Conservation (phyloP, 2,113 vertebrate genomes). For the Balaeniceps rex region DNA sequence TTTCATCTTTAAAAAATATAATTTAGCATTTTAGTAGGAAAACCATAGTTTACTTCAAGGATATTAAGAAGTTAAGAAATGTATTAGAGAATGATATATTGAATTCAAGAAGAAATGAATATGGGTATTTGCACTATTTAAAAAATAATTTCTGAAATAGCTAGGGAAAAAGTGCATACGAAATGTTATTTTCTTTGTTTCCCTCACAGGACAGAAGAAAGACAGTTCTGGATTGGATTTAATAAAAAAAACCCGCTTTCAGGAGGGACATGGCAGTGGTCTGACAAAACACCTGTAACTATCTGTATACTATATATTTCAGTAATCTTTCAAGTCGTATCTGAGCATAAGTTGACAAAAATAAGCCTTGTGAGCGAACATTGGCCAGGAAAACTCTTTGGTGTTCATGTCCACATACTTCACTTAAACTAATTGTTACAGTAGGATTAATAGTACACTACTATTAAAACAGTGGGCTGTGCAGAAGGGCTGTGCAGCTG, state of each 20-base stretch:
- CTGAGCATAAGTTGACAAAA: background rate
- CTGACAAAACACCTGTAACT: constrained; percentile 87
- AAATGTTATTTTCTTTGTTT: background rate
- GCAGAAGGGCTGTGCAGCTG: background rate
- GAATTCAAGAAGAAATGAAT: background rate
- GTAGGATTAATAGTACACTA: background rate
- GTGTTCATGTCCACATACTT: background rate
- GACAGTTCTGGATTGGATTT: constrained; percentile 95
- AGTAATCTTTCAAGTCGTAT: background rate
- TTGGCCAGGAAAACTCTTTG: background rate
- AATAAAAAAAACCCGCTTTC: constrained; percentile 85
- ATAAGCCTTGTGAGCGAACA: background rate
- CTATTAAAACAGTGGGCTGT: background rate
- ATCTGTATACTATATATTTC: background rate
- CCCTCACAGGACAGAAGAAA: constrained; percentile 75
- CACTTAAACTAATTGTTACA: background rate
- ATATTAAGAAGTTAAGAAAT: background rate
- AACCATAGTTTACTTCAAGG: background rate
- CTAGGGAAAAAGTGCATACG: background rate
- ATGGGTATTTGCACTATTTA: background rate
- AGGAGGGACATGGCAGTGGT: constrained; percentile 88
- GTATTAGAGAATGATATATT: background rate
- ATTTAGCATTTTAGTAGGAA: background rate
- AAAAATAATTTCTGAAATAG: background rate
- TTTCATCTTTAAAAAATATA: background rate